Evolutionary conservation across 2,888 invertebrate genomes (phyloP), one percentile per base, ranked within the genome.

Genomic region (Trachelus iudaicus): DNA sequence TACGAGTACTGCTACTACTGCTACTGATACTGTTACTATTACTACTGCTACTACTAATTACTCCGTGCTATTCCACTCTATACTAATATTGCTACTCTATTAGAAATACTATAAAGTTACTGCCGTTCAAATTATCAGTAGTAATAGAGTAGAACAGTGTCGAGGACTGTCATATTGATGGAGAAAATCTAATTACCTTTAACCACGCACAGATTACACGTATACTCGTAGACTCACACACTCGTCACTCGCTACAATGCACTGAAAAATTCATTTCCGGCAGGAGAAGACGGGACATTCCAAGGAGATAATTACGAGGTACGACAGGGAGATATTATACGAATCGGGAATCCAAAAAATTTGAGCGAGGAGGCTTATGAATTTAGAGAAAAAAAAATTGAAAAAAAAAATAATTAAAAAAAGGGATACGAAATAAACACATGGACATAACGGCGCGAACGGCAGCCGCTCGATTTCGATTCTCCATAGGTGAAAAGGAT

Each of bases 361-460:
- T 68, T 30, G 75, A 69, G n/a, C 30, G 71, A 30, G 68, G 68
- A 31, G 6, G 77, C 79, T 80, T 80, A 73, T 73, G 33, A 30
- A 35, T 75, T 76, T 37, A 40, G 37, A 31, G 37, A 23, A 56
- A 15, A n/a, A n/a, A 30, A 71, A 75, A 69, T 33, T 34, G 12
- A 73, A 56, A 74, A 30, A 74, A 30, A 23, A 37, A 11, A 34
- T 31, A n/a, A 69, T 35, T 11, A 23, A n/a, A 71, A 34, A n/a
- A 37, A 35, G 71, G 71, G 34, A 74, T 71, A 15, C 34, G 35
- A 34, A 76, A 73, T 13, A 34, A n/a, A 23, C 40, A 15, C 40
- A 56, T 23, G 40, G 40, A 23, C 6, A 23, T 56, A 56, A 56
- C 15, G 40, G 23, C 6, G 40, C 23, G 23, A 56, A 56, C 40